phyloP scores from a whole-genome alignment of 1,140 invertebrate species.

The Vanessa atalanta region DNA sequence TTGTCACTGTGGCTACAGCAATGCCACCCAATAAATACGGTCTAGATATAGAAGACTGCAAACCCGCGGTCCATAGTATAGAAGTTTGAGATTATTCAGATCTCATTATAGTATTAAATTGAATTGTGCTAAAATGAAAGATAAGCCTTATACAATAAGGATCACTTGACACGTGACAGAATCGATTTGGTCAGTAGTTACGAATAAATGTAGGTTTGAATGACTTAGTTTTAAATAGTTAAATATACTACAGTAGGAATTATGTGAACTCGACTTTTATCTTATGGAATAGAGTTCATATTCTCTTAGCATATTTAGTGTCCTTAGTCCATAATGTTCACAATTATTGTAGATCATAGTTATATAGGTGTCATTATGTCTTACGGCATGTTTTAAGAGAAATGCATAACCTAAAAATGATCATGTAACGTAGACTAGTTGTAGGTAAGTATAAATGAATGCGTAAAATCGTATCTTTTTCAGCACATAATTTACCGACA shows the following conservation, averaged over 20 bases:
- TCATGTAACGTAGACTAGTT: slow-evolving; percentile 32
- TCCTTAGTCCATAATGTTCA: slow-evolving; percentile 29
- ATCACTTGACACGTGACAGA: slow-evolving; percentile 13
- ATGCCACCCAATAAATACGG: not conserved
- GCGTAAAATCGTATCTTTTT: slow-evolving; percentile 26
- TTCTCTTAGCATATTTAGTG: slow-evolving; percentile 15
- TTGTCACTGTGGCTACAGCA: not conserved
- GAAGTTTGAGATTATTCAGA: not conserved
- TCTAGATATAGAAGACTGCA: not conserved
- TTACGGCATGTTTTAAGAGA: slow-evolving; percentile 20
- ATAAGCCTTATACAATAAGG: slow-evolving; percentile 24
- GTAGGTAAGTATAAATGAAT: slow-evolving; percentile 23
- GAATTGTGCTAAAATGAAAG: slow-evolving; percentile 9
- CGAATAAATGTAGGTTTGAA: slow-evolving; percentile 7
- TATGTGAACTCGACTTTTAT: slow-evolving; percentile 40
- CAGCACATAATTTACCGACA: not conserved
- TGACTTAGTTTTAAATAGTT: slow-evolving; percentile 4
- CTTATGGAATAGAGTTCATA: slow-evolving; percentile 42
- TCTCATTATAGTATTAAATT: not conserved
- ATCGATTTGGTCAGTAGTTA: slow-evolving; percentile 10
- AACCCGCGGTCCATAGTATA: not conserved
- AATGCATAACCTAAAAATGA: slow-evolving; percentile 28
- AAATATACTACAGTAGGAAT: slow-evolving; percentile 29
- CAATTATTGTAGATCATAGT: slow-evolving; percentile 28
- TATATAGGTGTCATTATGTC: slow-evolving; percentile 16